phyloP scores from a whole-genome alignment of 2,797 vertebrate genomes.

The Sebastes wilsoni region DNA sequence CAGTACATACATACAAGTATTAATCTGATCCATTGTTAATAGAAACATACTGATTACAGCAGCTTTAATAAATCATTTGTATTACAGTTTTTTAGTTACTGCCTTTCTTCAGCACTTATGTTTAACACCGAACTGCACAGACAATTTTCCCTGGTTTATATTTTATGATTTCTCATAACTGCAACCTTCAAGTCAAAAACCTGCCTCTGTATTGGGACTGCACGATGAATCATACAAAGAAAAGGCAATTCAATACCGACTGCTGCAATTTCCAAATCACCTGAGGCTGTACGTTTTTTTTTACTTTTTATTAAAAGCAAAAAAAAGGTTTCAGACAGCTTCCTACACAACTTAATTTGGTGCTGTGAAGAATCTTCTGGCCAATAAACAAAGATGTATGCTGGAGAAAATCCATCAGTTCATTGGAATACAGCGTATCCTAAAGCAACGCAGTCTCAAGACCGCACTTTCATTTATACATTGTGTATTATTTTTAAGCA shows the following conservation, averaged over 20 bases:
- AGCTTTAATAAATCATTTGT: not conserved
- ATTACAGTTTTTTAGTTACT: not conserved
- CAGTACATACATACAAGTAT: not conserved
- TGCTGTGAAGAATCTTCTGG: conserved; percentile 20
- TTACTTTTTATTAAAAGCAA: conserved; percentile 7
- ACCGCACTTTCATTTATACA: not conserved
- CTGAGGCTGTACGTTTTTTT: conserved; percentile 14
- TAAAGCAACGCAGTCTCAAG: not conserved
- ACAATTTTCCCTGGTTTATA: not conserved
- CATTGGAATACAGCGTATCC: not conserved
- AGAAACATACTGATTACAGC: not conserved
- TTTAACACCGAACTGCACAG: not conserved
- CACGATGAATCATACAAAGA: conserved; percentile 14
- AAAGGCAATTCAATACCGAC: conserved; percentile 30
- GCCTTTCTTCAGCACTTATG: not conserved
- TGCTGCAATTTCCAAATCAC: conserved; percentile 28
- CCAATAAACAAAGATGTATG: conserved; percentile 11
- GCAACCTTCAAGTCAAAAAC: conserved; percentile 1
- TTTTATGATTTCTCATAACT: conserved; percentile 9
- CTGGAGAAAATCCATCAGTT: conserved; percentile 8
- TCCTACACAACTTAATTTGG: conserved; percentile 30
- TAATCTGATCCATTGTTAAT: not conserved
- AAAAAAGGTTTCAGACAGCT: conserved; percentile 14
- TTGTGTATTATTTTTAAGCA: not conserved
- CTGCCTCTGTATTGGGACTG: conserved; percentile 2